Conservation (phyloP, 2,888 invertebrate species). For the Cerceris rybyensis region DNA sequence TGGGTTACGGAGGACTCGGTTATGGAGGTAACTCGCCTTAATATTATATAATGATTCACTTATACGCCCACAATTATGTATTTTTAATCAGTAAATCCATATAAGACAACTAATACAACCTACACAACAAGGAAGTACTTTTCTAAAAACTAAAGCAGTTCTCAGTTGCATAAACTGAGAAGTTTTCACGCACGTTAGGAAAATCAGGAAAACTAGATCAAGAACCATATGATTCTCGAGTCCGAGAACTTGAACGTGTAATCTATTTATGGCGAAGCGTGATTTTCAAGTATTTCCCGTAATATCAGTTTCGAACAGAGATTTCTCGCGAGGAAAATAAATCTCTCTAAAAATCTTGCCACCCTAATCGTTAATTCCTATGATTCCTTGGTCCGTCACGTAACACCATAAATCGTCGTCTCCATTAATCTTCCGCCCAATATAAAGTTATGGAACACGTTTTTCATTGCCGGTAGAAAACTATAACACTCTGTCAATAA, state of each 20-base stretch:
- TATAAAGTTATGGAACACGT: neutral
- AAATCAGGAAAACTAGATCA: neutral
- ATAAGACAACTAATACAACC: neutral
- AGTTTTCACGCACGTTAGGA: neutral
- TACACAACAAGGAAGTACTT: neutral
- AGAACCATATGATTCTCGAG: neutral
- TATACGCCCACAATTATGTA: too few species aligned
- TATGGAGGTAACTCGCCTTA: slow-evolving; percentile 17
- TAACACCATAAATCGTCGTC: neutral
- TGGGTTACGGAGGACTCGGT: slow-evolving; percentile 44
- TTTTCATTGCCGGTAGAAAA: neutral
- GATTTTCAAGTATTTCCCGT: neutral
- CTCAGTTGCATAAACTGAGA: neutral
- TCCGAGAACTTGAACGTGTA: slow-evolving; percentile 1
- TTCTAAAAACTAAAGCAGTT: neutral
- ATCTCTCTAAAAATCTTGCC: slow-evolving; percentile 19
- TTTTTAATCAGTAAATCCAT: too few species aligned
- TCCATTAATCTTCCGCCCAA: neutral
- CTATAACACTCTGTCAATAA: neutral
- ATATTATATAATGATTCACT: neutral
- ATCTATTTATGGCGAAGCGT: slow-evolving; percentile 4
- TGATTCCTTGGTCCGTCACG: neutral
- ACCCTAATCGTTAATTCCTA: neutral
- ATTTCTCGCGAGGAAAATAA: neutral
- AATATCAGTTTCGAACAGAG: neutral